phyloP scores from a whole-genome alignment of 2,888 invertebrate genomes.

The Eudemis profundana region DNA sequence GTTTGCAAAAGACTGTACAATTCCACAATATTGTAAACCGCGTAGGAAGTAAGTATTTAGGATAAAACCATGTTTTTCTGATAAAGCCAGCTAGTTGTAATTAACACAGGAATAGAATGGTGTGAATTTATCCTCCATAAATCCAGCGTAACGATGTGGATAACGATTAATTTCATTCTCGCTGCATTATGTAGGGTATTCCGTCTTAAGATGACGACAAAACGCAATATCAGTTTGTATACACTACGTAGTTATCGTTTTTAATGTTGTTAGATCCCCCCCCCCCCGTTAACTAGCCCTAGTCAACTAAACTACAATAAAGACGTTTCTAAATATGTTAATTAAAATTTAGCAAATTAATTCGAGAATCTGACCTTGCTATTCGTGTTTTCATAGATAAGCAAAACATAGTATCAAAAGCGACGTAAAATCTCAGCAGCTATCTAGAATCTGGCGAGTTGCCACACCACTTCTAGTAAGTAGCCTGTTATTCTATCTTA shows the following conservation, averaged over 20 bases:
- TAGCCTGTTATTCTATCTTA: conserved; percentile 39
- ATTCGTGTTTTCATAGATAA: conserved; percentile 27
- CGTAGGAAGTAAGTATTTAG: conserved; percentile 19
- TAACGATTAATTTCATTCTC: conserved; percentile 37
- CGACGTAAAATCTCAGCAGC: conserved; percentile 27
- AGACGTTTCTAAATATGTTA: neutral
- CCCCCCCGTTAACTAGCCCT: neutral
- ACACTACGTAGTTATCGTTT: neutral
- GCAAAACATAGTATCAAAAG: conserved; percentile 33
- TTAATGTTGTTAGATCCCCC: neutral
- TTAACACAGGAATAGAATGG: conserved; percentile 31
- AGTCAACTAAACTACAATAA: neutral
- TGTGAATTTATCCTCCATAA: conserved; percentile 30
- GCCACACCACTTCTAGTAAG: conserved; percentile 42
- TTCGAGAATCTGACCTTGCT: neutral
- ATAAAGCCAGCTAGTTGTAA: conserved; percentile 21
- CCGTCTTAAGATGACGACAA: conserved; percentile 6
- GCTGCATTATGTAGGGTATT: conserved; percentile 22
- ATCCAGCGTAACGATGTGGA: conserved; percentile 32
- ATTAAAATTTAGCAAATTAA: neutral
- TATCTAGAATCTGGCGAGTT: conserved; percentile 28
- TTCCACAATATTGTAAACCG: conserved; percentile 18
- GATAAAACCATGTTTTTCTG: conserved; percentile 21
- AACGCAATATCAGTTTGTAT: conserved; percentile 3
- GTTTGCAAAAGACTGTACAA: conserved; percentile 35